Base-by-base conservation (phyloP, 1,140 invertebrate genomes). In the Drosophila eugracilis region DNA sequence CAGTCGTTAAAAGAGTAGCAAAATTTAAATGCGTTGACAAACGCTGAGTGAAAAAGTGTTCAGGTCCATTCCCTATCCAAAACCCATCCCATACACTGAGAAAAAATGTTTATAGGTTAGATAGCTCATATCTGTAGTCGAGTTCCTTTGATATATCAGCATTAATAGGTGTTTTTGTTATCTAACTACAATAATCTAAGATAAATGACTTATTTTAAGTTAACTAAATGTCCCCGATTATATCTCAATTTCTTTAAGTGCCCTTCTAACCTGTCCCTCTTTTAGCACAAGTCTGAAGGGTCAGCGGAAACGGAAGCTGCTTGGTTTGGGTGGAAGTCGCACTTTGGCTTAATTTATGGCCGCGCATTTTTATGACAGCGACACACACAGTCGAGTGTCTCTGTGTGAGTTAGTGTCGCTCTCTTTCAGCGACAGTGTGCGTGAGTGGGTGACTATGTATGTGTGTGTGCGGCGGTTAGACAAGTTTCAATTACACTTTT, bases 401-500 rank as follows among this genome's bases (percentile, higher is more conserved):
- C 49, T 53, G 48, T 41, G 32, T 37, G 59, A 49, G 78, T 42
- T 44, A 53, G 42, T 52, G 41, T 44, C 42, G 53, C 30, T 57
- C 32, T 36, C 41, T 17, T 53, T 14, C 19, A 26, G 17, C 34
- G n/a, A 7, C 17, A n/a, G 30, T 22, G 17, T 44, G 15, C 22
- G 30, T 21, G 22, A 6, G 53, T 21, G 37, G 45, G 12, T 21
- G 36, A 37, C 36, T 36, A 14, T 53, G 42, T 50, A 28, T 45
- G 50, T 30, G 65, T 24, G 66, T 48, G 34, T 63, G 65, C 71
- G 75, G 74, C 81, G 81, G 77, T 85, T 85, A 88, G 83, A 83
- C 83, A 86, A 86, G 83, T 86, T 86, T 86, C 83, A 86, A 86
- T 86, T 88, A 86, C 83, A 86, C 83, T 86, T 86, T 88, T 83